Conservation (phyloP, 2,888 invertebrate species). For the Lasioglossum leucozonium region DNA sequence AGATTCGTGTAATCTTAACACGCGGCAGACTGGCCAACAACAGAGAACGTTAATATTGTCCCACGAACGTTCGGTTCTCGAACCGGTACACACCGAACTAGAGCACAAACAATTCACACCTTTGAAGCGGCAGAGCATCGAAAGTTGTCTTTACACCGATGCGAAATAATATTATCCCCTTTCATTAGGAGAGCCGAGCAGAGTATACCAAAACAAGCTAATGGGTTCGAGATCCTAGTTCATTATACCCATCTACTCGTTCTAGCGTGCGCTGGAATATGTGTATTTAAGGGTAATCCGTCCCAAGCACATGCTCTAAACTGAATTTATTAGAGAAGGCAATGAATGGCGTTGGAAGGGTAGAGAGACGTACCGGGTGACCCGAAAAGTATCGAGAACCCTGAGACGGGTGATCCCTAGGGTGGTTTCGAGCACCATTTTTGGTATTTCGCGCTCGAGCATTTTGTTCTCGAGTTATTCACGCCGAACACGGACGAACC, state of each 20-base stretch:
- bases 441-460: too few relatives aligned
- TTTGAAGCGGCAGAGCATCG: background rate
- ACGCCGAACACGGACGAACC: too few relatives aligned
- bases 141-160: background rate
- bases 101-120: background rate
- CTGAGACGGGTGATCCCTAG: too few relatives aligned
- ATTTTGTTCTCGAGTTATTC: too few relatives aligned
- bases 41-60: background rate
- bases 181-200: background rate
- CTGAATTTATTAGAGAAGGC: background rate
- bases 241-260: background rate
- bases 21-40: background rate
- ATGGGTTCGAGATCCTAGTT: conserved; percentile 4
- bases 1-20: background rate
- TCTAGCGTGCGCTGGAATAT: background rate
- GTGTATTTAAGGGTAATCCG: conserved; percentile 6
- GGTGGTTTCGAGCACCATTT: too few relatives aligned
- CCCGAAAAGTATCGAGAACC: too few relatives aligned
- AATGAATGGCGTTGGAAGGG: background rate
- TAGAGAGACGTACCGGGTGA: background rate
- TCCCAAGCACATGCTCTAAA: background rate
- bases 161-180: conserved; percentile 6
- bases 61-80: background rate
- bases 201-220: background rate
- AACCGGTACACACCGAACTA: background rate